Percentiles rank a stretch among this genome's conserved stretches.
These are phyloP conservation scores for Rhynchomys soricoides DNA, from an alignment of 2,113 vertebrate genomes.

Conservation along the genomic window DNA sequence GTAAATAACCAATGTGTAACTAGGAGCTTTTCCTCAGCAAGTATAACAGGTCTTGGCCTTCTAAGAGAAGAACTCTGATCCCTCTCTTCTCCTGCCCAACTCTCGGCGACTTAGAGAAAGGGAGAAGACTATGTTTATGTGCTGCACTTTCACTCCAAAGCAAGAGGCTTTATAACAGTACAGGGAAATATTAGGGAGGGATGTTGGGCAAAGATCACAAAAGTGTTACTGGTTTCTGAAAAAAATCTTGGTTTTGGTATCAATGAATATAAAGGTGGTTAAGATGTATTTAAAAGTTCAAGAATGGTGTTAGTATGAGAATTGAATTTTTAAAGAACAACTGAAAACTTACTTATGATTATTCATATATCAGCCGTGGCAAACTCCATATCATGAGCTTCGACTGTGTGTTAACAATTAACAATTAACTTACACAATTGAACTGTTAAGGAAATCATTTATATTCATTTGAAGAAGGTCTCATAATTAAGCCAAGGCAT, in stretches of 20 bases:
- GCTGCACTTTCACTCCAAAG: not conserved
- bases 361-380: not conserved
- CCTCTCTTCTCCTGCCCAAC: not conserved
- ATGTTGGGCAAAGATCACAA: not conserved
- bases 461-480: not conserved
- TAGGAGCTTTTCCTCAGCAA: not conserved
- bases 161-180: not conserved
- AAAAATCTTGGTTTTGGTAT: not conserved
- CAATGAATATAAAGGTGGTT: not conserved
- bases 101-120: not conserved
- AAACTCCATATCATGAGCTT: not conserved
- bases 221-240: not conserved
- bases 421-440: constrained; percentile 14
- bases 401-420: not conserved
- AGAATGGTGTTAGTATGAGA: not conserved
- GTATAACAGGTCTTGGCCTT: not conserved
- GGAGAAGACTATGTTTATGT: not conserved
- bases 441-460: constrained; percentile 26
- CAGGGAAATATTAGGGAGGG: not conserved
- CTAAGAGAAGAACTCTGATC: not conserved
- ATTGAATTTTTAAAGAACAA: not conserved
- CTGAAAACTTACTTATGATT: constrained; percentile 2
- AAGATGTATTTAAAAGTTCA: not conserved
- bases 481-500: not conserved
- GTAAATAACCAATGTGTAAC: not conserved